Percentiles rank a stretch among this genome's conserved stretches.
Conservation (phyloP, 2,888 invertebrate genomes). For the Drosophila eohydei region DNA sequence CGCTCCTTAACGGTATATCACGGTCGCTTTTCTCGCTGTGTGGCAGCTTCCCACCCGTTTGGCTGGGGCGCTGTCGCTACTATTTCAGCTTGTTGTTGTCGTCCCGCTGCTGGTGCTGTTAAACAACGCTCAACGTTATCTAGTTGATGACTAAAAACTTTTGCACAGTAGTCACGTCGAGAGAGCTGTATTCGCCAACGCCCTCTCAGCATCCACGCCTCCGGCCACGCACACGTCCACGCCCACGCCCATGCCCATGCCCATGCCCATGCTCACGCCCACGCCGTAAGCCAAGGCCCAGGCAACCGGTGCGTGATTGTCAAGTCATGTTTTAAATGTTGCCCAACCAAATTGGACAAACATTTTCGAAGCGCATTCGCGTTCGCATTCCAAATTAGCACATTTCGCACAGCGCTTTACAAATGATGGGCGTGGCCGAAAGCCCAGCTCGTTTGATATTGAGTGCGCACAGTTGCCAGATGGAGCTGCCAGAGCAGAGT, state of each 20-base stretch:
- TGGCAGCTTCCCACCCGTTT: neutral
- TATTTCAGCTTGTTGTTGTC: slow-evolving; percentile 23
- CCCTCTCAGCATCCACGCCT: slow-evolving; percentile 15
- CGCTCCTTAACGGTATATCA: neutral
- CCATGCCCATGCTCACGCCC: slow-evolving; percentile 15
- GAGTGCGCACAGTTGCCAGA: slow-evolving; percentile 21
- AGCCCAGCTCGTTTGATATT: slow-evolving; percentile 31
- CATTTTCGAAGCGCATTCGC: slow-evolving; percentile 72
- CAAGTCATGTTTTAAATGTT: slow-evolving; percentile 80
- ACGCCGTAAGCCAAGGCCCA: neutral
- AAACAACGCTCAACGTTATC: slow-evolving; percentile 74
- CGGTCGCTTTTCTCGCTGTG: slow-evolving; percentile 23
- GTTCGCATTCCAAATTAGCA: slow-evolving; percentile 70
- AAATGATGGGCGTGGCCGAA: slow-evolving; percentile 36
- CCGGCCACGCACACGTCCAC: slow-evolving; percentile 15
- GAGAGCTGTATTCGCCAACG: slow-evolving; percentile 9
- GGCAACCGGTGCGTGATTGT: slow-evolving; percentile 69
- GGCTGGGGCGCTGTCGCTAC: slow-evolving; percentile 2
- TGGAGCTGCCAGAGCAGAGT: neutral
- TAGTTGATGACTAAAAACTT: slow-evolving; percentile 76
- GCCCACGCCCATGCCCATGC: slow-evolving; percentile 1
- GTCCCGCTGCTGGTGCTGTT: slow-evolving; percentile 39
- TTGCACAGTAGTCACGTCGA: slow-evolving; percentile 69
- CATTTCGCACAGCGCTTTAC: slow-evolving; percentile 48
- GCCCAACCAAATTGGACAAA: slow-evolving; percentile 78